A percentile compares a stretch with the other conserved stretches of the same genome.
Conservation (phyloP, 2,797 vertebrate genomes). For the Pseudochaenichthys georgianus region DNA sequence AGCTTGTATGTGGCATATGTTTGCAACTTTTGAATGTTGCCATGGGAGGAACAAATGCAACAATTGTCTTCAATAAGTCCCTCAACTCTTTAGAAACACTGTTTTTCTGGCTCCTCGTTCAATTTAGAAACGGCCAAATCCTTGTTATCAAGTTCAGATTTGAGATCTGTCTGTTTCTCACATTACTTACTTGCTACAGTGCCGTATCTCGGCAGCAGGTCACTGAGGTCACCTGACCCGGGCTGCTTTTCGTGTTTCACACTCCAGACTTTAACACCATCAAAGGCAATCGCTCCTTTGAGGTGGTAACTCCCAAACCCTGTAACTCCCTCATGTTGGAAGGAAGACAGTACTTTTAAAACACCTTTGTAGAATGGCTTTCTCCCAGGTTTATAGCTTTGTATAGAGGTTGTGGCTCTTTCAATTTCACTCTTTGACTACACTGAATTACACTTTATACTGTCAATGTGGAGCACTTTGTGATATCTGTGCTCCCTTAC, state of each 20-base stretch:
- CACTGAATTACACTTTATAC: not conserved
- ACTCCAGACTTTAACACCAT: constrained; percentile 28
- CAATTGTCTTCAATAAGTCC: too few relatives aligned
- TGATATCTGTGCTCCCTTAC: not conserved
- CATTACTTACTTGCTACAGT: not conserved
- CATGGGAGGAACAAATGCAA: too few relatives aligned
- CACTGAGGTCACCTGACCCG: constrained; percentile 25
- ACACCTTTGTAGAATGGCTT: not conserved
- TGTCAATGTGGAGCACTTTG: not conserved
- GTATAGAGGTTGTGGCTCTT: not conserved
- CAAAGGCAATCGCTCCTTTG: constrained; percentile 30
- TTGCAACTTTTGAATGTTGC: too few relatives aligned
- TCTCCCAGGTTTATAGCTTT: constrained; percentile 2
- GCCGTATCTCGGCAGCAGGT: not conserved
- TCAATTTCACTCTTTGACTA: not conserved
- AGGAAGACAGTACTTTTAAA: constrained; percentile 1
- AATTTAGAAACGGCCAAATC: not conserved
- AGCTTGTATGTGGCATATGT: too few relatives aligned
- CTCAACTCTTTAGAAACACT: too few relatives aligned
- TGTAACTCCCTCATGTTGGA: constrained; percentile 1
- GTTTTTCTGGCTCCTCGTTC: not conserved
- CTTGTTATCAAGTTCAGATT: not conserved
- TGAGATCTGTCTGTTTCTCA: not conserved
- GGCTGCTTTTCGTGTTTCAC: constrained; percentile 10
- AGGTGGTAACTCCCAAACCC: constrained; percentile 21